phyloP scores from a whole-genome alignment of 2,797 vertebrate genomes.

The Lepilemur septentrionalis region DNA sequence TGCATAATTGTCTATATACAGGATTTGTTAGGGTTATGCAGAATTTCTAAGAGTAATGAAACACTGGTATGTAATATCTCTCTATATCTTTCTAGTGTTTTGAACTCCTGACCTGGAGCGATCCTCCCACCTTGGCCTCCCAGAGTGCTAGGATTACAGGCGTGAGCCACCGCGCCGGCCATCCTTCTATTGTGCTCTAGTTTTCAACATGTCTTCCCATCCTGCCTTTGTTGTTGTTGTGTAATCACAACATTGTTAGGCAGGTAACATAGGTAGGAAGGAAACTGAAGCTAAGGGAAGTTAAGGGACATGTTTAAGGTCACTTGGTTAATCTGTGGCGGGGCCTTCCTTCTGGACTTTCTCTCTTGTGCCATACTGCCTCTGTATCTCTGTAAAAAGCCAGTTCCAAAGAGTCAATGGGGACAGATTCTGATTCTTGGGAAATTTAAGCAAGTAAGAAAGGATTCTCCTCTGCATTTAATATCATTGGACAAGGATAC shows the following conservation, averaged over 20 bases:
- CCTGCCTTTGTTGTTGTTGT: not conserved
- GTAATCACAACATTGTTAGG: not conserved
- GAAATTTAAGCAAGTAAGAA: slow-evolving; percentile 63
- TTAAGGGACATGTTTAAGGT: not conserved
- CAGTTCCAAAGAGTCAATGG: slow-evolving; percentile 40
- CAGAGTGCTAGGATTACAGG: too few relatives aligned
- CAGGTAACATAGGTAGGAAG: not conserved
- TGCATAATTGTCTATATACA: not conserved
- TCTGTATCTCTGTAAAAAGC: not conserved
- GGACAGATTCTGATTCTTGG: slow-evolving; percentile 49
- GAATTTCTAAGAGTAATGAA: not conserved
- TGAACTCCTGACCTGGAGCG: too few relatives aligned
- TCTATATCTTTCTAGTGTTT: not conserved
- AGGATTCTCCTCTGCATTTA: slow-evolving; percentile 57
- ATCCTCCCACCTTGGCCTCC: too few relatives aligned
- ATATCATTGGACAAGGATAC: slow-evolving; percentile 69
- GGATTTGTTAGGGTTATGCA: not conserved
- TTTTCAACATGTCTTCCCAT: not conserved
- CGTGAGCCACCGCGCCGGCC: too few relatives aligned
- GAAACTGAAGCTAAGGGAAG: not conserved
- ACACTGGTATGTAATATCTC: not conserved
- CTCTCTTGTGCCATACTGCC: not conserved
- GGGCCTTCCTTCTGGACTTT: not conserved
- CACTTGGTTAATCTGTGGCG: not conserved
- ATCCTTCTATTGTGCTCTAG: not conserved